Percentiles rank a stretch among this genome's conserved stretches.
phyloP scores from a whole-genome alignment of 2,113 vertebrate species.

The Octodon degus region DNA sequence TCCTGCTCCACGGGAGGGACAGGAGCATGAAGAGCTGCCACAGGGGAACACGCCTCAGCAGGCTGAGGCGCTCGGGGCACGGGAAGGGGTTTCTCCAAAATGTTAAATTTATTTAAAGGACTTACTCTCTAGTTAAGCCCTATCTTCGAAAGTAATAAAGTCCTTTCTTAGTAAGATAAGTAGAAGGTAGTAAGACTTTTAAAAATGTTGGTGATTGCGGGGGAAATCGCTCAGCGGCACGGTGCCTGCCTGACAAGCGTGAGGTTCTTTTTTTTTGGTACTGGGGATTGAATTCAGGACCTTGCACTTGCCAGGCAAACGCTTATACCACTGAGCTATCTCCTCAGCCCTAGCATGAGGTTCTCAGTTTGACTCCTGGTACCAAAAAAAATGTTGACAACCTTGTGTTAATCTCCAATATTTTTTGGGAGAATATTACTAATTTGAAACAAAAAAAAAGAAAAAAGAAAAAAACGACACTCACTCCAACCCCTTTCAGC shows the following conservation, averaged over 20 bases:
- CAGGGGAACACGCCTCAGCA: slow-evolving; percentile 17
- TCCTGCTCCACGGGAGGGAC: neutral
- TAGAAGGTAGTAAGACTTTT: neutral
- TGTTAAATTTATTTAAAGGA: slow-evolving; percentile 21
- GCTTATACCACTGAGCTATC: too few species aligned
- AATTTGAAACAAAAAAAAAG: slow-evolving; percentile 3
- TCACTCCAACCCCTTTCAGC: neutral
- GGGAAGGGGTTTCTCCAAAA: neutral
- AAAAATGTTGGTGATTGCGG: neutral
- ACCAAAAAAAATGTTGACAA: neutral
- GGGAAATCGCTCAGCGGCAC: too few species aligned
- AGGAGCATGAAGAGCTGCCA: neutral
- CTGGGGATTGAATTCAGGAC: too few species aligned
- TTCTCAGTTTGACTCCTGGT: too few species aligned
- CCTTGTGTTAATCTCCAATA: neutral
- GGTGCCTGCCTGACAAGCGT: too few species aligned
- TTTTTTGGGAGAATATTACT: slow-evolving; percentile 57
- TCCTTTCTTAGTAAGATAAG: slow-evolving; percentile 32
- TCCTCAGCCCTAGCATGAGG: too few species aligned
- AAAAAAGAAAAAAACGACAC: neutral
- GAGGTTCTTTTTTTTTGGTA: too few species aligned
- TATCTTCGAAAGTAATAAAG: slow-evolving; percentile 24
- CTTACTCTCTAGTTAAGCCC: slow-evolving; percentile 11
- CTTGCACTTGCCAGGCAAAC: too few species aligned
- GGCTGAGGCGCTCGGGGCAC: neutral